These are phyloP conservation scores for Eupristina koningsbergeri DNA, from an alignment of 1,140 invertebrate genomes.

Conservation along the genomic window DNA sequence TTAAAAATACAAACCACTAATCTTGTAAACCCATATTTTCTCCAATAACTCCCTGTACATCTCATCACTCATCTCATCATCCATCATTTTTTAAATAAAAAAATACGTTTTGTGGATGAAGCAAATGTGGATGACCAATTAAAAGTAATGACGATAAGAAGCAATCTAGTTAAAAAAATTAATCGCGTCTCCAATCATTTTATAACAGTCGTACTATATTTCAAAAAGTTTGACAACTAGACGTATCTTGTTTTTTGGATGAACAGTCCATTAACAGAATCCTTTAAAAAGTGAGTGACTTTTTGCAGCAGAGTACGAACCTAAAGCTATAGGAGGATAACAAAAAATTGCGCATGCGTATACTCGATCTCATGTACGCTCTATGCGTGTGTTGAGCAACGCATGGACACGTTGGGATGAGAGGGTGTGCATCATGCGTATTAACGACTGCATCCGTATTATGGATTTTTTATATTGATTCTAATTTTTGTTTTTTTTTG, in stretches of 20 bases:
- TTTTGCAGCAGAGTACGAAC: not conserved
- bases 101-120: not conserved
- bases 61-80: not conserved
- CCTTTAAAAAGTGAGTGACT: not conserved
- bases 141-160: not conserved
- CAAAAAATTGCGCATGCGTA: not conserved
- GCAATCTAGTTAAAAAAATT: not conserved
- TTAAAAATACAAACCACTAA: conserved; percentile 17
- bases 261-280: not conserved
- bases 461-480: too few relatives aligned
- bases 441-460: too few relatives aligned
- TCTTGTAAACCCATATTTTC: conserved; percentile 18
- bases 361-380: not conserved
- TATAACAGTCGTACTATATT: not conserved
- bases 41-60: conserved; percentile 2
- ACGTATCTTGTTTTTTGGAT: not conserved
- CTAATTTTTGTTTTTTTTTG: too few relatives aligned
- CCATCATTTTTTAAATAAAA: conserved; percentile 34
- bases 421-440: too few relatives aligned
- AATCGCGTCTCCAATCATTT: not conserved
- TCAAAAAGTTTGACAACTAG: not conserved
- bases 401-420: too few relatives aligned
- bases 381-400: not conserved
- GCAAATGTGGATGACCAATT: not conserved
- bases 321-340: not conserved